Base-by-base conservation (phyloP, 2,113 vertebrate species). In the Rhinichthys klamathensis region DNA sequence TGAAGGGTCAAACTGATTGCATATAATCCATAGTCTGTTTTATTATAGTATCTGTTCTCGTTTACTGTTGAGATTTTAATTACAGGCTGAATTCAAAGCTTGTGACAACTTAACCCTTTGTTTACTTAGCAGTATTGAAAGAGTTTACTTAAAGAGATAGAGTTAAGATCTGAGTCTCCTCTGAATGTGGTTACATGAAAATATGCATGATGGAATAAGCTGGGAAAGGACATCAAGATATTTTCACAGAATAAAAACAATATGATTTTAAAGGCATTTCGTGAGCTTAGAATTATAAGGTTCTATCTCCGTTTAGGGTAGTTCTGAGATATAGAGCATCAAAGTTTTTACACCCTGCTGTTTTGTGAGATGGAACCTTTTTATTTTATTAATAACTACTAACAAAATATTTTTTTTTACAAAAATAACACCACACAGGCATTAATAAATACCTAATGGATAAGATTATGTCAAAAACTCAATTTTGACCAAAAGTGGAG, bases 51-150 rank as follows among this genome's bases (percentile, higher is more conserved):
- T 46, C 72, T 46, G 72, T 74, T 27, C 41, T 25, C 12, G 6
- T 74, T 46, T 49, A 74, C 41, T 27, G 41, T 25, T 74, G 72
- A 74, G 12, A 74, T 49, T 74, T 49, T 49, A 74, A 74, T 74
- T 74, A 74, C n/a, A 74, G 35, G 35, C 69, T 72, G 69, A 41
- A 72, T 27, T 74, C 72, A 49, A 74, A 74, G 41, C 75, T 56
- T 32, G 15, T 76, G 49, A 76, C 3, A 76, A 54, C 18, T 8
- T 60, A 78, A 78, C 32, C 12, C 32, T 38, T 35, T 60, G 76
- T 78, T 78, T 38, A 60, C 11, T 32, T 11, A 6, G 49, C 18
- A 56, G 41, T 73, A 8, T 23, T 73, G 41, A 74, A 46, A 74
- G 23, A 46, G 41, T 49, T 74, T 49, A 74, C 12, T 74, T 27